phyloP scores from a whole-genome alignment of 2,888 invertebrate genomes.

The Eremobia ochroleuca region DNA sequence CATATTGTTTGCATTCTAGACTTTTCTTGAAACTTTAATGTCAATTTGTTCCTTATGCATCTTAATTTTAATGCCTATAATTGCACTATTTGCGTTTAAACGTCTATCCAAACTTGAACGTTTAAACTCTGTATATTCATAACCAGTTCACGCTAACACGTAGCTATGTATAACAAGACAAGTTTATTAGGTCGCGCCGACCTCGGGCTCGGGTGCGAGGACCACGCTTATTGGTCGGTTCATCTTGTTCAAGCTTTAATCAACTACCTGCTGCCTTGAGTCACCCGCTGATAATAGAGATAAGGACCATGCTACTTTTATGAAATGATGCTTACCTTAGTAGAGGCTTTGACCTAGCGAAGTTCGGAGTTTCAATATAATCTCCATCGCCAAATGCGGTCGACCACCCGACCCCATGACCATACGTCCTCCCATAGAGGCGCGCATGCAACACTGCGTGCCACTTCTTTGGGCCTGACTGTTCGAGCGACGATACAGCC shows the following conservation, averaged over 20 bases:
- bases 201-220: constrained; percentile 13
- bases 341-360: background rate
- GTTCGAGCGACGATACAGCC: too few species aligned
- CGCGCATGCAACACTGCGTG: too few species aligned
- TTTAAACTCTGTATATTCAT: too few species aligned
- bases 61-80: background rate
- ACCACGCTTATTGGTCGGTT: constrained; percentile 18
- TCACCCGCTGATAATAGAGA: background rate
- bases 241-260: constrained; percentile 29
- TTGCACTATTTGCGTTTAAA: background rate
- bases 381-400: too few species aligned
- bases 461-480: too few species aligned
- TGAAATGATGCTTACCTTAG: background rate
- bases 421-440: too few species aligned
- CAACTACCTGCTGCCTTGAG: constrained; percentile 10
- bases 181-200: constrained; percentile 35
- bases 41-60: background rate
- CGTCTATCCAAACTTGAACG: background rate
- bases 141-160: background rate
- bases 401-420: too few species aligned
- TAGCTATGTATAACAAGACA: background rate
- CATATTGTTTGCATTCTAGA: background rate
- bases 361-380: background rate
- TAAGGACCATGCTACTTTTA: background rate
- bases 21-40: background rate